A percentile compares a stretch with the other conserved stretches of the same genome.
Evolutionary conservation across 2,888 invertebrate species (phyloP).

Genomic region (Drosophila mercatorum): DNA sequence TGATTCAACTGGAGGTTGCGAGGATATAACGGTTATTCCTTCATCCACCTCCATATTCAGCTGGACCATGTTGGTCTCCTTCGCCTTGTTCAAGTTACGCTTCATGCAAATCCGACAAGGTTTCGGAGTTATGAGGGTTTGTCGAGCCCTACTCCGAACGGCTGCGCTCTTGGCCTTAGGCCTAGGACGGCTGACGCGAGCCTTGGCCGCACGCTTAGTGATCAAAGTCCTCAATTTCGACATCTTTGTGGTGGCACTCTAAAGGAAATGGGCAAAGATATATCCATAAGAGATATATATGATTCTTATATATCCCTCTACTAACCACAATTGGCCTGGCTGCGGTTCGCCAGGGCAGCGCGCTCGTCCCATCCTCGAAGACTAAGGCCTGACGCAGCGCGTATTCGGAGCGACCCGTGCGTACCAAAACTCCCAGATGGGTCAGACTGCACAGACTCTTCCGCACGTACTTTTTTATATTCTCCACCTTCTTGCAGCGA

Average conservation of each 20-base stretch:
- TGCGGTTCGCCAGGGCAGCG: neutral
- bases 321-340: neutral
- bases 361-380: neutral
- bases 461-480: neutral
- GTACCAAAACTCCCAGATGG: conserved; percentile 18
- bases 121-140: neutral
- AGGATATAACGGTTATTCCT: no score
- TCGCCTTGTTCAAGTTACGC: neutral
- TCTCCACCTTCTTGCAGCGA: accelerated
- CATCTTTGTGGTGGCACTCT: neutral
- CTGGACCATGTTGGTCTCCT: no score
- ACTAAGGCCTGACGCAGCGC: conserved; percentile 18
- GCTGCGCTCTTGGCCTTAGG: neutral
- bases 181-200: no score
- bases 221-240: neutral
- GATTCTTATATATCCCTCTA: neutral
- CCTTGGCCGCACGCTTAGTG: neutral
- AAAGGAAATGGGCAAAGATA: neutral
- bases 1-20: no score
- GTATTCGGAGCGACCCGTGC: conserved; percentile 3
- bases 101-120: neutral
- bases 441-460: conserved; percentile 15
- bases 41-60: neutral
- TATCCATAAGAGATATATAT: neutral
- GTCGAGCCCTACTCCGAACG: neutral